phyloP scores from a whole-genome alignment of 2,888 invertebrate species.

The Synergus itoensis region DNA sequence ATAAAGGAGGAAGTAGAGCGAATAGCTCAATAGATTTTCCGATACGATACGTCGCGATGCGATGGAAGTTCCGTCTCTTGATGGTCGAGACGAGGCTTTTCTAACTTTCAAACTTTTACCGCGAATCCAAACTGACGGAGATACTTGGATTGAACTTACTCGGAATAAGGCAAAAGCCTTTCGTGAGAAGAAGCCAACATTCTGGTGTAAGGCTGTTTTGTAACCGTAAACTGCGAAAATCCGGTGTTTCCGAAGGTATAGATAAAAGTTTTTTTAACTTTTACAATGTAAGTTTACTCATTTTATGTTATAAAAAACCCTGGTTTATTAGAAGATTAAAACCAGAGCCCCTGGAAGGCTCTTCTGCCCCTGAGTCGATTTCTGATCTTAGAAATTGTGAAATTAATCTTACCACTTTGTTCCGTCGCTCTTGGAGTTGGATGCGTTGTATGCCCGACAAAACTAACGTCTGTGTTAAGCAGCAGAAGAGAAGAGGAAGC shows the following conservation, averaged over 20 bases:
- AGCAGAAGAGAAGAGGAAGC: slow-evolving; percentile 55
- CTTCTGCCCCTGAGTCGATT: not conserved
- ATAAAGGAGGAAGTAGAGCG: slow-evolving; percentile 72
- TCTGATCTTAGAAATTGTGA: not conserved
- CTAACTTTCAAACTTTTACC: slow-evolving; percentile 50
- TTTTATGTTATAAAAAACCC: not conserved
- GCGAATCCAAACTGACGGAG: slow-evolving; percentile 43
- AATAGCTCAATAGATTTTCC: slow-evolving; percentile 71
- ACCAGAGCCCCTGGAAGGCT: not conserved
- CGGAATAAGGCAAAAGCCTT: slow-evolving; percentile 21
- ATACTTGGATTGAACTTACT: slow-evolving; percentile 29
- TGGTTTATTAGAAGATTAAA: not conserved
- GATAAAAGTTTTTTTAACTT: slow-evolving; percentile 3
- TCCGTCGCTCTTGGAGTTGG: slow-evolving; percentile 70
- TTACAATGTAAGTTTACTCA: not conserved
- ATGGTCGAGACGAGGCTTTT: slow-evolving; percentile 48
- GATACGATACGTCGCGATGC: slow-evolving; percentile 70
- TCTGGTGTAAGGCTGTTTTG: not conserved
- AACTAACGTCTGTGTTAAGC: slow-evolving; percentile 66
- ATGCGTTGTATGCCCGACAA: slow-evolving; percentile 66
- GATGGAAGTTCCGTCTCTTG: slow-evolving; percentile 50
- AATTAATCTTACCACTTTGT: slow-evolving; percentile 66
- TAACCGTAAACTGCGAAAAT: not conserved
- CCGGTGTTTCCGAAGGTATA: not conserved
- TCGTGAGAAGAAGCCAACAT: slow-evolving; percentile 28